These are phyloP conservation scores for Chloroceryle aenea DNA, from an alignment of 2,113 vertebrate genomes.

Conservation along the genomic window DNA sequence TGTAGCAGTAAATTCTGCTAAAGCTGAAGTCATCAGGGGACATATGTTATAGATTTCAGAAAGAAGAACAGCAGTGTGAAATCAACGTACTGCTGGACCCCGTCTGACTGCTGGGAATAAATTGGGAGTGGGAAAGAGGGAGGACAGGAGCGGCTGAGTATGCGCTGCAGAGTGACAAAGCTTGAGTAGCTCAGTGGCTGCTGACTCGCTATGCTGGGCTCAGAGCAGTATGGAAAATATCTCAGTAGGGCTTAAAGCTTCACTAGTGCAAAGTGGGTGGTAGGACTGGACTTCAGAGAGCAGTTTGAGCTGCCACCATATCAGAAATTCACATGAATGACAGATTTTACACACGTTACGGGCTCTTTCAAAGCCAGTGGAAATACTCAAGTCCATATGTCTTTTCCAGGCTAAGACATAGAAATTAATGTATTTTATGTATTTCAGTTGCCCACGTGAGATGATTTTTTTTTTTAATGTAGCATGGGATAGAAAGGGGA, in stretches of 20 bases:
- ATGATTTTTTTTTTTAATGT: not conserved
- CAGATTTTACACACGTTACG: not conserved
- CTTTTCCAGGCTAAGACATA: not conserved
- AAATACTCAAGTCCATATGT: fast-evolving
- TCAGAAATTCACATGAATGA: not conserved
- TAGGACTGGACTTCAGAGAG: not conserved
- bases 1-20: not conserved
- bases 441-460: not conserved
- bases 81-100: not conserved
- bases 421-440: not conserved
- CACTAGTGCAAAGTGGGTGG: not conserved
- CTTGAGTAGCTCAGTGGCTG: not conserved
- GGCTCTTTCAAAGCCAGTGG: not conserved
- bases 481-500: not conserved
- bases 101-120: not conserved
- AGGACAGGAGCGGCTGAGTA: not conserved
- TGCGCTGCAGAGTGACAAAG: fast-evolving
- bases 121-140: not conserved
- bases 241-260: not conserved
- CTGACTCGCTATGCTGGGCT: fast-evolving
- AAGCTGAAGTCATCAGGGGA: not conserved
- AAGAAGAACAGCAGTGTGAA: not conserved
- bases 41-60: not conserved
- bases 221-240: fast-evolving
- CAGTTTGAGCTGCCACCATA: fast-evolving